Conservation (phyloP, 2,888 invertebrate genomes). For the Barypeithes pellucidus region DNA sequence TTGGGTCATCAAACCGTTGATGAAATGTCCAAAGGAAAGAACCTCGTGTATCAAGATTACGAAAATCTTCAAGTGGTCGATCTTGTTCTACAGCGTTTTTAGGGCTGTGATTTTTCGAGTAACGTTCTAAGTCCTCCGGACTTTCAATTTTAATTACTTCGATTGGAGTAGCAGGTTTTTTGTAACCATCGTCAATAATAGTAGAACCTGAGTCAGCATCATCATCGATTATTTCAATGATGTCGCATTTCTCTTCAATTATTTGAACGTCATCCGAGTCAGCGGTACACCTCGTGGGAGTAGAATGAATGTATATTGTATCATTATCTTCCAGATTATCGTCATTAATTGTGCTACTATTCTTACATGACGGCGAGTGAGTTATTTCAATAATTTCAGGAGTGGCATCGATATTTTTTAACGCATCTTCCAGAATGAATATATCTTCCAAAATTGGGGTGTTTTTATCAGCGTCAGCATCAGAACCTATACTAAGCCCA, state of each 20-base stretch:
- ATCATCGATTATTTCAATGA: conserved; percentile 22
- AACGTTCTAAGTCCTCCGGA: neutral
- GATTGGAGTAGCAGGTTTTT: neutral
- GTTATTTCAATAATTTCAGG: neutral
- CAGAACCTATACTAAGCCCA: neutral
- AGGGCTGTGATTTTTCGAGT: neutral
- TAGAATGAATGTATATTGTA: neutral
- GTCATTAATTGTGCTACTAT: neutral
- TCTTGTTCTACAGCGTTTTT: neutral
- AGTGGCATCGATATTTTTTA: conserved; percentile 6
- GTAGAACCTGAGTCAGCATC: neutral
- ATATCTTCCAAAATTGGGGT: conserved; percentile 20
- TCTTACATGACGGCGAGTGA: neutral
- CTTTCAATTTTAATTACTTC: conserved; percentile 27
- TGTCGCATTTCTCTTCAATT: conserved; percentile 4
- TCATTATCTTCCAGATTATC: neutral
- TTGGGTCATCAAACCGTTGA: conserved; percentile 18
- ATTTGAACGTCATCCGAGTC: conserved; percentile 1
- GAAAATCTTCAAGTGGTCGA: neutral
- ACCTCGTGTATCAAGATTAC: conserved; percentile 15
- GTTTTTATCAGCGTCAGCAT: neutral
- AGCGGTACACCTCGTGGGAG: neutral
- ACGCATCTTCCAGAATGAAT: conserved; percentile 23
- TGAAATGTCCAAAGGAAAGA: conserved; percentile 21
- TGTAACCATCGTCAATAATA: neutral